Evolutionary conservation across 2,797 vertebrate species (phyloP).

Genomic region (Sebastes iracundus): DNA sequence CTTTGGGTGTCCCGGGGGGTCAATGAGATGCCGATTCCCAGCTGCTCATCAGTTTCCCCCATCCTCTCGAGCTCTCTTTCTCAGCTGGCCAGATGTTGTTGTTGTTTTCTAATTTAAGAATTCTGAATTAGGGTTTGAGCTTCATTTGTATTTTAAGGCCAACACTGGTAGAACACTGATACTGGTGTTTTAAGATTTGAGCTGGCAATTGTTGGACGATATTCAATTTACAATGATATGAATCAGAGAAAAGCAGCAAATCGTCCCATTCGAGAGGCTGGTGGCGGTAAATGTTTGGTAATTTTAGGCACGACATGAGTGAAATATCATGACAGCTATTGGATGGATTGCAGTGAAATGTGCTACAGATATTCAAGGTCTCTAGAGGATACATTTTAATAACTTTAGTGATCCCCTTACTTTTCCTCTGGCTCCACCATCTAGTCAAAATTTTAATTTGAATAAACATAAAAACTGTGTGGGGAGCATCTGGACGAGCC

Average conservation of each 20-base stretch:
- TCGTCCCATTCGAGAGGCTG: too few relatives aligned
- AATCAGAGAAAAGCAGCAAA: not conserved
- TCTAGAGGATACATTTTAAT: not conserved
- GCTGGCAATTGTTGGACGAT: not conserved
- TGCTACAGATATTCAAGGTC: not conserved
- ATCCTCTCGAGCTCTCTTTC: not conserved
- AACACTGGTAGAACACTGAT: not conserved
- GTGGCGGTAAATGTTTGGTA: too few relatives aligned
- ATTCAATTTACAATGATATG: not conserved
- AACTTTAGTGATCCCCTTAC: not conserved
- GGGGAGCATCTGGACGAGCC: too few relatives aligned
- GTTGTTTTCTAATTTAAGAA: not conserved
- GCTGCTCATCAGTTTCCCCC: conserved; percentile 49
- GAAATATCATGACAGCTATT: too few relatives aligned
- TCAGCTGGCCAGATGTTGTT: conserved; percentile 62
- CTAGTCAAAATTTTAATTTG: not conserved
- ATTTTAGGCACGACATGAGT: too few relatives aligned
- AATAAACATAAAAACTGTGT: too few relatives aligned
- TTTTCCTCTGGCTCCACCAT: not conserved
- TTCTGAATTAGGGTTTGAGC: not conserved
- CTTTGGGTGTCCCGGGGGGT: conserved; percentile 73
- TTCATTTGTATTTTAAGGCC: not conserved
- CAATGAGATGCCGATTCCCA: conserved; percentile 73
- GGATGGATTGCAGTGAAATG: too few relatives aligned
- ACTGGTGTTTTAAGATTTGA: not conserved